Evolutionary conservation across 1,140 invertebrate genomes (phyloP).

Genomic region (Goniozus legneri): DNA sequence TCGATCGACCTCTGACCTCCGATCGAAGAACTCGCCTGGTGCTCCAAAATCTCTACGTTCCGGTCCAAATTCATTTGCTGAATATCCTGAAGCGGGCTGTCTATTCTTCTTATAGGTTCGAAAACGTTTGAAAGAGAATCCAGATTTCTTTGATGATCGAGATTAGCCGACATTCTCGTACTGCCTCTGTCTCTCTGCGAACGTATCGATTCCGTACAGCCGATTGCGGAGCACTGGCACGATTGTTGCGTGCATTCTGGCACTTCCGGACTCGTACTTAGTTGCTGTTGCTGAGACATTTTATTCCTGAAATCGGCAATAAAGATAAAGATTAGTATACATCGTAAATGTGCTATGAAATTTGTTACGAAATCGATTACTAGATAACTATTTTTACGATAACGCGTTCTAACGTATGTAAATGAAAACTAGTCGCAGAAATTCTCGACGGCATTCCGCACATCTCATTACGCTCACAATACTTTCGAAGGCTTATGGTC

Average conservation of each 20-base stretch:
- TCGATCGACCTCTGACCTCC: slow-evolving; percentile 22
- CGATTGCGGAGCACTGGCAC: slow-evolving; percentile 31
- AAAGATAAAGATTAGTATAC: too few relatives aligned
- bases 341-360: too few relatives aligned
- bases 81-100: slow-evolving; percentile 27
- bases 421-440: background rate
- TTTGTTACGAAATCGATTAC: slow-evolving; percentile 10
- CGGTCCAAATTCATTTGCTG: slow-evolving; percentile 27
- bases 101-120: slow-evolving; percentile 30
- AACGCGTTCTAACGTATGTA: too few relatives aligned
- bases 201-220: slow-evolving; percentile 23
- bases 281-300: slow-evolving; percentile 27
- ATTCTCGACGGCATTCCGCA: slow-evolving; percentile 27
- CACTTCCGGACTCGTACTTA: slow-evolving; percentile 22
- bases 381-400: too few relatives aligned
- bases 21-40: slow-evolving; percentile 16
- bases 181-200: slow-evolving; percentile 27
- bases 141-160: slow-evolving; percentile 24
- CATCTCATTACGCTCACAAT: slow-evolving; percentile 31
- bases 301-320: slow-evolving; percentile 25
- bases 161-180: slow-evolving; percentile 25
- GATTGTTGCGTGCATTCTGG: slow-evolving; percentile 26
- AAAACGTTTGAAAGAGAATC: slow-evolving; percentile 29
- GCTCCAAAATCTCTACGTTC: slow-evolving; percentile 23
- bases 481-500: slow-evolving; percentile 26